Base-by-base conservation (phyloP, 2,888 invertebrate species). In the Lysandra coridon region DNA sequence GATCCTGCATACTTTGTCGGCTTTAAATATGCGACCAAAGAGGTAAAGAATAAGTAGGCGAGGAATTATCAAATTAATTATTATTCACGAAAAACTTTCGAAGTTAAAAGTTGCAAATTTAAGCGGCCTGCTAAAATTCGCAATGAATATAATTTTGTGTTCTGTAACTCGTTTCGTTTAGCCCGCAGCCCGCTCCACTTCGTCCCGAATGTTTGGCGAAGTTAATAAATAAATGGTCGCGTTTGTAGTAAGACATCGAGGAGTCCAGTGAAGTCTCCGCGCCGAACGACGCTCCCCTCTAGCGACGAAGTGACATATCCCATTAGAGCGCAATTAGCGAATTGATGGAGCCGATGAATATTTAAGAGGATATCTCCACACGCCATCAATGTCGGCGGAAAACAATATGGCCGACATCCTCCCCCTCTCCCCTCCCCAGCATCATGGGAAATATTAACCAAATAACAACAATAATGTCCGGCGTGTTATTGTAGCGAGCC, bases 281-380 rank as follows among this genome's bases (percentile, higher is more conserved):
- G 62, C 7, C 30, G 30, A 64, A 64, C 10, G 69, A 23, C 33
- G 33, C 33, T 69, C 33, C 14, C 69, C 49, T 2, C 49, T 49
- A 69, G 33, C 10, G 5, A 33, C 77, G 14, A 30, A 53, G 76
- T 57, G 76, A 76, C 76, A 76, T 44, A 76, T 53, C 76, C 49
- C 30, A 53, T 76, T 57, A 76, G 53, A 57, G 12, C 30, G 57
- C 76, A 33, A 57, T 53, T 30, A 53, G 76, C 76, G 53, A 57
- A 76, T 57, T 37, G 76, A 79, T 79, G 79, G 75, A 79, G 53
- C 6, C 78, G 73, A 80, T 80, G 80, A 80, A 80, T 80, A 78
- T 80, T 80, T 78, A 80, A 79, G 44, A 79, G 80, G 60, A 80
- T 60, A 79, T 74, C 77, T 78, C 78, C 79, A 78, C 78, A 37